Evolutionary conservation across 2,113 vertebrate species (phyloP).

Genomic region (Alectura lathami): DNA sequence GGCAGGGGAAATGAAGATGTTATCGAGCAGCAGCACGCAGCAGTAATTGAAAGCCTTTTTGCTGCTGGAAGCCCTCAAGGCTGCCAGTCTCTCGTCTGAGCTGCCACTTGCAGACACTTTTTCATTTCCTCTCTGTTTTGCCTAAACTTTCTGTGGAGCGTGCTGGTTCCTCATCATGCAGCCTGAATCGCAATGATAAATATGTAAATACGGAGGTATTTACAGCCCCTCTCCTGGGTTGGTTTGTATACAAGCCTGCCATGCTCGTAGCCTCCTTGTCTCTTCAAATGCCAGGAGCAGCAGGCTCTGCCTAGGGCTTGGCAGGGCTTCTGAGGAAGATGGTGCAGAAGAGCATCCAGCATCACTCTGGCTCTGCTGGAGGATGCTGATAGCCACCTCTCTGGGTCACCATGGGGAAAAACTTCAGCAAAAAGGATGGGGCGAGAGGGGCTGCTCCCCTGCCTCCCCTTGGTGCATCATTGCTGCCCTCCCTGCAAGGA

Average conservation of each 20-base stretch:
- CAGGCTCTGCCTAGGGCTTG: not conserved
- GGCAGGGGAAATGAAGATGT: not conserved
- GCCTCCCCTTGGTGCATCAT: not conserved
- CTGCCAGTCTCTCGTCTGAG: not conserved
- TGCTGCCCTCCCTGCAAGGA: not conserved
- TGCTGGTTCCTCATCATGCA: not conserved
- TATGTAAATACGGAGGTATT: conserved; percentile 21
- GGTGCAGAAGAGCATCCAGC: not conserved
- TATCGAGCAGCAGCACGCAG: not conserved
- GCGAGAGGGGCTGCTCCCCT: not conserved
- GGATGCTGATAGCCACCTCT: not conserved
- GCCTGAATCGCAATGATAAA: not conserved
- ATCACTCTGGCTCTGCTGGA: not conserved
- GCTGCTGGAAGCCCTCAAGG: not conserved
- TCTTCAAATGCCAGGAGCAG: not conserved
- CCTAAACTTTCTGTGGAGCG: not conserved
- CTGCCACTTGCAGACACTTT: not conserved
- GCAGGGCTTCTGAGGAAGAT: not conserved
- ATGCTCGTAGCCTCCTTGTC: not conserved
- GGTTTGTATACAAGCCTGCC: not conserved
- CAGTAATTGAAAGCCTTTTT: not conserved
- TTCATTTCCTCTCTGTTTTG: conserved; percentile 6
- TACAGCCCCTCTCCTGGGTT: not conserved
- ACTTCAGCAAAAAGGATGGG: not conserved
- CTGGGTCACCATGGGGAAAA: not conserved